A percentile compares a stretch with the other conserved stretches of the same genome.
phyloP scores from a whole-genome alignment of 2,797 vertebrate genomes.

The Pipistrellus kuhlii region DNA sequence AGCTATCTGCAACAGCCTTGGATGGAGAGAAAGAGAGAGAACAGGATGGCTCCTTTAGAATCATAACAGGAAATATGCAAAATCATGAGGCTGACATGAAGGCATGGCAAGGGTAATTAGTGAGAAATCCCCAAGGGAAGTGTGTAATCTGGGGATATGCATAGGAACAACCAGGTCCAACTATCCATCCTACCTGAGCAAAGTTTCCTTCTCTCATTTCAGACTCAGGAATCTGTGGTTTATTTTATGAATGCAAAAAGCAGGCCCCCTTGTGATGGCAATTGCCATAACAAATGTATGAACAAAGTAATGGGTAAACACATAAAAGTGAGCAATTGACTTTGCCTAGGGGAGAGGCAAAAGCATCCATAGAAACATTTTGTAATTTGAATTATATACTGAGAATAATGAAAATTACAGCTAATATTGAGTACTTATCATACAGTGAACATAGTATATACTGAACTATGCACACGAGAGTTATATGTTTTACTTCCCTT shows the following conservation, averaged over 20 bases:
- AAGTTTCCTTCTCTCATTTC: conserved; percentile 10
- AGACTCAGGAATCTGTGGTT: neutral
- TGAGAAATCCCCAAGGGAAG: neutral
- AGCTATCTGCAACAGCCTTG: neutral
- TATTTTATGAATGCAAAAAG: conserved; percentile 37
- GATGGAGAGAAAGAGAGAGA: neutral
- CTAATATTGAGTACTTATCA: conserved; percentile 10
- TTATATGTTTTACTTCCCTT: neutral
- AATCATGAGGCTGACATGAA: neutral
- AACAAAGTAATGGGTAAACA: conserved; percentile 35
- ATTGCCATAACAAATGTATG: conserved; percentile 38
- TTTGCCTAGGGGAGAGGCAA: conserved; percentile 33
- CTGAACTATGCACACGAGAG: neutral
- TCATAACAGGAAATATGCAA: neutral
- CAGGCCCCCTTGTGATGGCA: neutral
- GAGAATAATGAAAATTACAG: neutral
- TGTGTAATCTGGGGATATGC: neutral
- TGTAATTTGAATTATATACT: conserved; percentile 37
- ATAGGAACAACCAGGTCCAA: neutral
- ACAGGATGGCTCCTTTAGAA: neutral
- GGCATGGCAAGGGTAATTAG: neutral
- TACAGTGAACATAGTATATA: neutral
- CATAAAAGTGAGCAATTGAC: conserved; percentile 21
- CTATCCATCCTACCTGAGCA: neutral
- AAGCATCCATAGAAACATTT: neutral